Evolutionary conservation across 2,888 invertebrate species (phyloP).

Genomic region (Pseudococcus jackbeardsleyi): DNA sequence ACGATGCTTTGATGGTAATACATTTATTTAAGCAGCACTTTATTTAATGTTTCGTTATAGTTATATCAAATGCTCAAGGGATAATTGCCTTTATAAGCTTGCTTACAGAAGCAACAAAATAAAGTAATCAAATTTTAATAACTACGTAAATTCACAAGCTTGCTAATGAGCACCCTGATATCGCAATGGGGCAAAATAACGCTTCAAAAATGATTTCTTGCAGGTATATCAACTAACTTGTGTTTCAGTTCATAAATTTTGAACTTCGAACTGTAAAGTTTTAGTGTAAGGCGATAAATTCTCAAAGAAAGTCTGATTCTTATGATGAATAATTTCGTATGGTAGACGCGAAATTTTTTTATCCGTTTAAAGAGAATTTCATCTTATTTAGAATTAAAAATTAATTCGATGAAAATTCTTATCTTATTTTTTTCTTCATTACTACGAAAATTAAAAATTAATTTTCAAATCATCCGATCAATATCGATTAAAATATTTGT

Average conservation of each 20-base stretch:
- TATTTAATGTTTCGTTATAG: neutral
- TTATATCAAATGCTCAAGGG: neutral
- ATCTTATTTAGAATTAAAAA: neutral
- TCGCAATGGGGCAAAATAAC: neutral
- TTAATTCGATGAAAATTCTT: neutral
- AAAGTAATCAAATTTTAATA: neutral
- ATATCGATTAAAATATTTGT: neutral
- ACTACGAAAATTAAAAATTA: neutral
- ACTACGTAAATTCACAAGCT: neutral
- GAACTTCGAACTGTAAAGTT: neutral
- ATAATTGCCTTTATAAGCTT: neutral
- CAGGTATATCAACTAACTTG: neutral
- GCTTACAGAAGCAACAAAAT: neutral
- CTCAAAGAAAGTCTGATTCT: neutral
- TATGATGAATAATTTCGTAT: neutral
- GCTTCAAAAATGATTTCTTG: neutral
- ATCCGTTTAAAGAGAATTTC: neutral
- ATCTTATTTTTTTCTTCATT: neutral
- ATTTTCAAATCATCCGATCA: neutral
- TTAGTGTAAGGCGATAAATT: neutral
- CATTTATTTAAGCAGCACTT: conserved; percentile 13
- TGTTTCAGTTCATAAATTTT: conserved; percentile 10
- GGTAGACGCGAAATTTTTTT: neutral
- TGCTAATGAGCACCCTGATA: conserved; percentile 1
- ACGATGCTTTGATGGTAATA: neutral